phyloP scores from a whole-genome alignment of 2,888 invertebrate species.

The Drosophila percnosoma region DNA sequence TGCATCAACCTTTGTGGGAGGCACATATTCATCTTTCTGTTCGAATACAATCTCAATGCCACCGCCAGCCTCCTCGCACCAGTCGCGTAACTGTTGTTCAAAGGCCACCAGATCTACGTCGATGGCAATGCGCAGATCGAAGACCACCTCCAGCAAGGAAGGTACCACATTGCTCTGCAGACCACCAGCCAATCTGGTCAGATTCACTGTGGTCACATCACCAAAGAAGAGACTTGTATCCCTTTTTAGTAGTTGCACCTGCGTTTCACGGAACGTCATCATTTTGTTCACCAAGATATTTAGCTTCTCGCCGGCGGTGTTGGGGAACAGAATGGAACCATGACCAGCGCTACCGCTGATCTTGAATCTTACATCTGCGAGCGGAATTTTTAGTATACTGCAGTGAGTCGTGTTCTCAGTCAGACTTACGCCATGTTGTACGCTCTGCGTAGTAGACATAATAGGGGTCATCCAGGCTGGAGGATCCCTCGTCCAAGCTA shows the following conservation, averaged over 20 bases:
- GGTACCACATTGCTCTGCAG: conserved; percentile 96
- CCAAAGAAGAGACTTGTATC: conserved; percentile 86
- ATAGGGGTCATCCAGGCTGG: conserved; percentile 88
- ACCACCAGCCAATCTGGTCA: conserved; percentile 93
- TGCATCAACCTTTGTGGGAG: conserved; percentile 87
- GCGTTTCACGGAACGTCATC: conserved; percentile 86
- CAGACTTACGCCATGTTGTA: conserved; percentile 89
- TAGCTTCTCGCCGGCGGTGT: conserved; percentile 94
- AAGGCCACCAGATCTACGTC: conserved; percentile 72
- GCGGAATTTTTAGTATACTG: conserved; percentile 84
- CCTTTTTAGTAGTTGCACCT: conserved; percentile 88
- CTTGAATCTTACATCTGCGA: conserved; percentile 91
- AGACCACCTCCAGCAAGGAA: conserved; percentile 90
- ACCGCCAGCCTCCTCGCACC: conserved; percentile 90
- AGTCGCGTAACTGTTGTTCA: conserved; percentile 84
- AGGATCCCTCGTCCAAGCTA: conserved; percentile 92
- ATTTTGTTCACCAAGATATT: conserved; percentile 90
- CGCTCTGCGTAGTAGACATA: conserved; percentile 88
- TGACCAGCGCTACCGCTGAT: conserved; percentile 94
- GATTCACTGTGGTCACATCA: conserved; percentile 94
- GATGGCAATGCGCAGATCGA: conserved; percentile 89
- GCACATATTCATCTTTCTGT: conserved; percentile 87
- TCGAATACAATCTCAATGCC: conserved; percentile 89
- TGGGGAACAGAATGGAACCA: conserved; percentile 91
- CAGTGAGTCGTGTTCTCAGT: too few species aligned